A percentile compares a stretch with the other conserved stretches of the same genome.
Conservation (phyloP, 2,888 invertebrate species). For the Pterostichus niger region DNA sequence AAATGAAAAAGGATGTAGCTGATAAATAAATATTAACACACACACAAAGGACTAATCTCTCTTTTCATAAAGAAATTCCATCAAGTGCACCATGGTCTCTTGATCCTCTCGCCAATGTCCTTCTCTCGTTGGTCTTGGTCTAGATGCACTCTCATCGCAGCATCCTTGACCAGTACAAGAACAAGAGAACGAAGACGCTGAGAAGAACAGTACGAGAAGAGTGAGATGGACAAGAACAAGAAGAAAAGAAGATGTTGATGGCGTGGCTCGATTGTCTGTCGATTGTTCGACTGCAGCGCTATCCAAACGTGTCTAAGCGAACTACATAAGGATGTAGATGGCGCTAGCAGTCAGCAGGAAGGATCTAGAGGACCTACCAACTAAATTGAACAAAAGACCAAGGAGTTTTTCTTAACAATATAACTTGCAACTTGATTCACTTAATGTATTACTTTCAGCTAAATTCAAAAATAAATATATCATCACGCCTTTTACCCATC, state of each 20-base stretch:
- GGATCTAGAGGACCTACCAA: too few species aligned
- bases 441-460: too few species aligned
- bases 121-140: constrained; percentile 14
- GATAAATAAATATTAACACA: too few species aligned
- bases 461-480: too few species aligned
- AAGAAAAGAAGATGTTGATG: background rate
- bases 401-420: too few species aligned
- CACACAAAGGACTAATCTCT: constrained; percentile 10
- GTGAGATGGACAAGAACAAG: constrained; percentile 6
- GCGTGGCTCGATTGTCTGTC: constrained; percentile 33
- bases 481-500: too few species aligned
- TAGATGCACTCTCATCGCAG: constrained; percentile 23
- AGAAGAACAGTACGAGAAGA: constrained; percentile 4
- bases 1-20: too few species aligned
- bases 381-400: too few species aligned
- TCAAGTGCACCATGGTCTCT: background rate
- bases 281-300: constrained; percentile 33
- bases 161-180: constrained; percentile 34
- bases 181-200: constrained; percentile 41
- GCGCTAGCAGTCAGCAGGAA: constrained; percentile 14
- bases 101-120: background rate
- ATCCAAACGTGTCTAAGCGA: constrained; percentile 17
- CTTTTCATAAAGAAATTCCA: background rate
- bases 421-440: too few species aligned
- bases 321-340: constrained; percentile 18